Base-by-base conservation (phyloP, 2,888 invertebrate genomes). In the Teinopalpus imperialis region DNA sequence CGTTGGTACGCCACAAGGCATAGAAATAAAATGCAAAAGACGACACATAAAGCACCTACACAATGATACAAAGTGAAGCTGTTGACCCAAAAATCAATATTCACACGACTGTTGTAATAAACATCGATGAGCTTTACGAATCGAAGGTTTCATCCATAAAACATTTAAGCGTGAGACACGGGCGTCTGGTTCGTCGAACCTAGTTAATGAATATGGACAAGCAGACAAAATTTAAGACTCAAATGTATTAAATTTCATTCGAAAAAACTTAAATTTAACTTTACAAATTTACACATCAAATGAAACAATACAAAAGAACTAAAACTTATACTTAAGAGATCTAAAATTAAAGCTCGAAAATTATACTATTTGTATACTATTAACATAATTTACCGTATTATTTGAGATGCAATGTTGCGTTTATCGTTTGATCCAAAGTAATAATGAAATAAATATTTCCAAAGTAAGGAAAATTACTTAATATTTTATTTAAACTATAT, bases 11-110 rank as follows among this genome's bases (percentile, higher is more conserved):
- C 50, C 48, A 50, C 58, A 56, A 56, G 54, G 51, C 59, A 61
- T 69, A 72, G 71, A 69, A 69, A 68, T 66, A 65, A 68, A 67
- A 69, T 56, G 54, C 57, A 53, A 57, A 58, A 48, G 48, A 48
- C 58, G 51, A 53, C 54, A 56, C 66, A 63, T 69, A 66, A 72
- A 72, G 57, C 61, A 49, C 49, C 60, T 53, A 57, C 62, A 64
- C 66, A 69, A 66, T 63, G 56, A 65, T 64, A 72, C 71, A 74
- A 73, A 67, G 68, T 72, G 71, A 74, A 74, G 77, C 67, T 73
- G 74, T 77, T 86, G 81, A 85, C 86, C 85, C 65, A 83, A 79
- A 87, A 85, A 85, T 85, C 78, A 85, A 77, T 83, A 86, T 86
- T 85, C 85, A 81, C 75, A 71, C 66, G 68, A 69, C 54, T 58